Percentiles rank a stretch among this genome's conserved stretches.
phyloP scores from a whole-genome alignment of 2,888 invertebrate genomes.

The Tridacna gigas region DNA sequence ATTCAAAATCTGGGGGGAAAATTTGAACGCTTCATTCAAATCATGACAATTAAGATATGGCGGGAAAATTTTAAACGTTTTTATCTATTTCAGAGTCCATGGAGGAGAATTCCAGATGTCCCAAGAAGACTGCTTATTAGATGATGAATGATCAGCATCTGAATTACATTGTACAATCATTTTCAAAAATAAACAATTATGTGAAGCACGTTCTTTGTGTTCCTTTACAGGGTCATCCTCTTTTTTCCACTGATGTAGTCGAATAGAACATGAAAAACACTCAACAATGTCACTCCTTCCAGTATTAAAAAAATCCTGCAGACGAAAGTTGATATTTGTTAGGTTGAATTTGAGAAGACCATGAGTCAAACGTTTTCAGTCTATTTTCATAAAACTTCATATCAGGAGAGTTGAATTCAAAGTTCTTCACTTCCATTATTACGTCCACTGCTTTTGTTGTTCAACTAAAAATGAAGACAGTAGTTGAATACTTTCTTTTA shows the following conservation, averaged over 20 bases:
- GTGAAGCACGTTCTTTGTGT: conserved; percentile 18
- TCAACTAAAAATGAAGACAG: conserved; percentile 38
- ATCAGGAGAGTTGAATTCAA: conserved; percentile 30
- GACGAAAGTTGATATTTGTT: conserved; percentile 29
- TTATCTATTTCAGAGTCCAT: too few species aligned
- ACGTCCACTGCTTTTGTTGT: conserved; percentile 9
- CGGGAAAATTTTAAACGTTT: too few species aligned
- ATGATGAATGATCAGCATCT: background rate
- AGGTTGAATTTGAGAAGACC: conserved; percentile 41
- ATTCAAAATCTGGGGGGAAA: too few species aligned
- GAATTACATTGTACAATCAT: conserved; percentile 25
- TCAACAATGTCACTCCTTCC: conserved; percentile 21
- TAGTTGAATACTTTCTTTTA: conserved; percentile 43
- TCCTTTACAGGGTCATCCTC: conserved; percentile 11
- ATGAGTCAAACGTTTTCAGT: conserved; percentile 30
- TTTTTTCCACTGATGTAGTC: conserved; percentile 21
- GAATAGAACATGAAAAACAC: conserved; percentile 12
- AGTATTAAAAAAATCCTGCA: conserved; percentile 15
- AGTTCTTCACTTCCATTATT: background rate
- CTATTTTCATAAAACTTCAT: conserved; percentile 21
- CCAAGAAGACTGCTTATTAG: background rate
- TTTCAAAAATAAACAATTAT: conserved; percentile 42
- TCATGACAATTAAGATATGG: too few species aligned
- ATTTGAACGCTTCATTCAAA: too few species aligned
- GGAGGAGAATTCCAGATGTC: background rate